Base-by-base conservation (phyloP, 2,113 vertebrate genomes). In the Macquaria australasica region DNA sequence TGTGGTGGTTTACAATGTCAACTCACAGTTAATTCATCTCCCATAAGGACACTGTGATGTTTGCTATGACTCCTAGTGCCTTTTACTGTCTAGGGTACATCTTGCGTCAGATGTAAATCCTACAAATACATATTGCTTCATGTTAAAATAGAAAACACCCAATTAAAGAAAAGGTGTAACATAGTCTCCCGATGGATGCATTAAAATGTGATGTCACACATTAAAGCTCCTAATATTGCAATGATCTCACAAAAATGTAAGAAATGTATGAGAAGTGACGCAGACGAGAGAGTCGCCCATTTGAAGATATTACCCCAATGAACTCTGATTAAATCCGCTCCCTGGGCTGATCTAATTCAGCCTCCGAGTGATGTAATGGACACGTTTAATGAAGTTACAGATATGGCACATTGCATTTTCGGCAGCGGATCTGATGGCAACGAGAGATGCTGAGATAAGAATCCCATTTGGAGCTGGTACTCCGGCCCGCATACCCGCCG, bases 331-430 rank as follows among this genome's bases (percentile, higher is more conserved):
- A 90, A 86, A 92, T 92, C 87, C 25, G 11, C 60, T 88, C 71
- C 77, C 64, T 15, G 59, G 62, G 73, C 82, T 86, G 79, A 92
- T 93, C 89, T 92, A 91, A 93, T 91, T 55, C 80, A 84, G 73
- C 86, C 84, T 85, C 77, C 6, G 48, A 91, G 87, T 92, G 91
- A 92, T 93, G 92, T 93, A 92, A 93, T 93, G 90, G 86, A 77
- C 89, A 82, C 71, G 41, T 91, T 86, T 93, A 92, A 94, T 90
- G 82, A 91, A 88, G 90, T 93, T 93, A 92, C 68, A 86, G 84
- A 90, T 81, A n/a, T 80, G 80, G 69, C 88, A 85, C 31, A 72
- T 82, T 73, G 85, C 85, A 78, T 92, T 87, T 88, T 90, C 70
- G 31, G 79, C 82, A 71, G 73, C 14, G 60, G 87, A 86, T 90